Percentiles rank a stretch among this genome's conserved stretches.
These are phyloP conservation scores for Stenotaenia linearis DNA, from an alignment of 2,888 invertebrate genomes.

Conservation along the genomic window DNA sequence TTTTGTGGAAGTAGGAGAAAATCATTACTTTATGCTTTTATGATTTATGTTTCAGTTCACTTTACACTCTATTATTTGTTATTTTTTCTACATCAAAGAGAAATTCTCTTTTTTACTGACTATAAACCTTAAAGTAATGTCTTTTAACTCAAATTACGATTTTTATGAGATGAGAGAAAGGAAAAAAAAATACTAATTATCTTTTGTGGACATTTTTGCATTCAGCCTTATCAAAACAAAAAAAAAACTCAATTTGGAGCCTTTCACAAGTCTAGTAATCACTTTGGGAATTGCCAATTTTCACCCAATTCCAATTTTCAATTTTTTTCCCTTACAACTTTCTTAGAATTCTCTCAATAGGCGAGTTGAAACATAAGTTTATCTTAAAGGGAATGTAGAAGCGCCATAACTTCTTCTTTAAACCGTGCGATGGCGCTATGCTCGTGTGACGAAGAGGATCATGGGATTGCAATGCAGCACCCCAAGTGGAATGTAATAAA, in stretches of 20 bases:
- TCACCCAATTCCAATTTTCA: too few species aligned
- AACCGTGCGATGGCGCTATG: too few species aligned
- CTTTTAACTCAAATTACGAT: neutral
- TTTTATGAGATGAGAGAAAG: neutral
- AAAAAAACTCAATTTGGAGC: neutral
- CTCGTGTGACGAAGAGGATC: too few species aligned
- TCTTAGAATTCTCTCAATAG: too few species aligned
- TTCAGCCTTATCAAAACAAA: neutral
- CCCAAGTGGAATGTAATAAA: too few species aligned
- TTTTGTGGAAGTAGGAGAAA: neutral
- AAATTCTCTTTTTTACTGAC: neutral
- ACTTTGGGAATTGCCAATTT: neutral
- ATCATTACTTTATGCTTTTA: neutral
- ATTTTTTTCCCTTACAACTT: too few species aligned
- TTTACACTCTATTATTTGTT: neutral
- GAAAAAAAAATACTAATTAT: neutral
- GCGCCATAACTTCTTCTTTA: too few species aligned
- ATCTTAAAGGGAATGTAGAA: too few species aligned
- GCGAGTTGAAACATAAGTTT: too few species aligned
- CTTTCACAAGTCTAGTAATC: neutral
- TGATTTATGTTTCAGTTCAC: neutral
- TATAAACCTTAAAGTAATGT: neutral
- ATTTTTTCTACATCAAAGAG: neutral
- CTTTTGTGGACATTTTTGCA: neutral
- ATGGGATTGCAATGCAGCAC: too few species aligned